Conservation (phyloP, 1,140 invertebrate species). For the Liolophura sinensis region DNA sequence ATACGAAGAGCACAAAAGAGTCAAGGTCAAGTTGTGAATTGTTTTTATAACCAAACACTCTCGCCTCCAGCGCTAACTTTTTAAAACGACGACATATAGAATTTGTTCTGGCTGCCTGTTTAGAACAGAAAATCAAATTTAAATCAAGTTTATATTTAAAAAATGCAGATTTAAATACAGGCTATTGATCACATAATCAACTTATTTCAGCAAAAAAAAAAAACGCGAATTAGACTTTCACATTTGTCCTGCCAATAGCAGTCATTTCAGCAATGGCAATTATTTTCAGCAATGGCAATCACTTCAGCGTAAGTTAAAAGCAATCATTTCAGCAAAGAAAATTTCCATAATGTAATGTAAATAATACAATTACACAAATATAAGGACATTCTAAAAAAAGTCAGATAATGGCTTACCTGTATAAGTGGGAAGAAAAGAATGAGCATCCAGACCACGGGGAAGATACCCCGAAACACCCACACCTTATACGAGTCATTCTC, state of each 20-base stretch:
- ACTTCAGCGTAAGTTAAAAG: too few relatives aligned
- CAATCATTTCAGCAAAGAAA: too few relatives aligned
- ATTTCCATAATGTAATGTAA: too few relatives aligned
- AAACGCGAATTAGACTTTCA: background rate
- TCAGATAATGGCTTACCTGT: constrained; percentile 47
- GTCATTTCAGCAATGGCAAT: background rate
- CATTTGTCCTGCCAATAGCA: background rate
- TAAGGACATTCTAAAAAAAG: too few relatives aligned
- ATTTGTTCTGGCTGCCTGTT: constrained; percentile 57
- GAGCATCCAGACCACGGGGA: constrained; percentile 43
- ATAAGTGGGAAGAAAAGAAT: constrained; percentile 50
- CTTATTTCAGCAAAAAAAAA: background rate
- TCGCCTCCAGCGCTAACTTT: constrained; percentile 53
- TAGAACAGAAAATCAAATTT: constrained; percentile 9
- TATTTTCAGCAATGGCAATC: too few relatives aligned
- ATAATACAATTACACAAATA: too few relatives aligned
- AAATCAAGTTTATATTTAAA: constrained; percentile 4
- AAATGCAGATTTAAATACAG: background rate
- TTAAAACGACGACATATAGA: constrained; percentile 51
- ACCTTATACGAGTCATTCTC: constrained; percentile 34
- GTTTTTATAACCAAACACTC: constrained; percentile 58
- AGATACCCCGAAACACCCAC: constrained; percentile 50
- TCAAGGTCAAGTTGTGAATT: constrained; percentile 53
- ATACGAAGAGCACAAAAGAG: constrained; percentile 56
- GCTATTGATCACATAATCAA: background rate